These are phyloP conservation scores for Zeugodacus cucurbitae DNA, from an alignment of 1,140 invertebrate species.

Conservation along the genomic window DNA sequence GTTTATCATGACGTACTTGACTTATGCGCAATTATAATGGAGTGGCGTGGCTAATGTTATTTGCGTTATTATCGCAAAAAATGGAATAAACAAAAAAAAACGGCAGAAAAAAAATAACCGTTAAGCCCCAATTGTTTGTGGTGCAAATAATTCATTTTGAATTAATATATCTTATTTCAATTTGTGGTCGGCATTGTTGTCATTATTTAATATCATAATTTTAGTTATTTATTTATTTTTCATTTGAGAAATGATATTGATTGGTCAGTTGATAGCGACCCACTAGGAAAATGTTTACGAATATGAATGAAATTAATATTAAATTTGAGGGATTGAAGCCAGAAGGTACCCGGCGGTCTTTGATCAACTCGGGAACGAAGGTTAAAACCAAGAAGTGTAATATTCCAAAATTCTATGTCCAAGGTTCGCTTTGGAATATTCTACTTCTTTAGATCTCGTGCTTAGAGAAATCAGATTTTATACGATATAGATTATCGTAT, in stretches of 20 bases:
- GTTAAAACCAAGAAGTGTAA: too few species aligned
- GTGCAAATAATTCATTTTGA: background rate
- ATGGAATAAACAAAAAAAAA: background rate
- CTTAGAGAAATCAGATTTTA: too few species aligned
- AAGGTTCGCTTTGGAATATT: too few species aligned
- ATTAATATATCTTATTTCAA: background rate
- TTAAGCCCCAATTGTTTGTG: background rate
- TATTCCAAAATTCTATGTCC: too few species aligned
- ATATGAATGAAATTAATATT: too few species aligned
- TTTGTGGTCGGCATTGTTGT: background rate
- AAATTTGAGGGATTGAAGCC: too few species aligned
- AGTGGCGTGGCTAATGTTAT: background rate
- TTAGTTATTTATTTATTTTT: background rate
- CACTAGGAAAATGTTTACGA: background rate
- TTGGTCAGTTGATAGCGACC: slow-evolving; percentile 39
- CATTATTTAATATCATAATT: slow-evolving; percentile 59
- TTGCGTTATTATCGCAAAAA: background rate
- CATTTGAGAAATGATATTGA: too few species aligned
- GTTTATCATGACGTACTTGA: background rate
- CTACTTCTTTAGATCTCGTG: too few species aligned
- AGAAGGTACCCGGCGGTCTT: too few species aligned
- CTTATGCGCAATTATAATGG: background rate
- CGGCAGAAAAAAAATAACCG: background rate
- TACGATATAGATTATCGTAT: too few species aligned
- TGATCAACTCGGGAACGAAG: too few species aligned